Conservation (phyloP, 2,113 vertebrate species). For the Vireo altiloquus region DNA sequence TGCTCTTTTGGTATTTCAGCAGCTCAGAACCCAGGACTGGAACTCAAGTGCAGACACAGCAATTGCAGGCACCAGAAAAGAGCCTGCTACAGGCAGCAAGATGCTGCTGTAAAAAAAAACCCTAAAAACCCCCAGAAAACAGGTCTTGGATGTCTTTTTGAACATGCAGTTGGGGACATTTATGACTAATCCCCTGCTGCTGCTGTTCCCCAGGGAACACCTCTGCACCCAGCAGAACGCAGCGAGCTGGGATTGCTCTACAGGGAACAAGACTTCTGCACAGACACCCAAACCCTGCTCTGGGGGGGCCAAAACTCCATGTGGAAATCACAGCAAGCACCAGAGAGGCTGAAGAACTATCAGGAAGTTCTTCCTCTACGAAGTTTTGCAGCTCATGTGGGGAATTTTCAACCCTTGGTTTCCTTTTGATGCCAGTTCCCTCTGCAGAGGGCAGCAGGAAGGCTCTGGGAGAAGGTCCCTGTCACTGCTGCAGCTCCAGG, state of each 20-base stretch:
- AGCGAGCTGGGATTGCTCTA: neutral
- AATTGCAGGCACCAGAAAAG: neutral
- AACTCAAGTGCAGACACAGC: neutral
- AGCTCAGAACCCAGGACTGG: neutral
- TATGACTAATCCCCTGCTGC: constrained; percentile 2
- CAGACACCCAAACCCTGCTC: neutral
- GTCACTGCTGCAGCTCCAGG: neutral
- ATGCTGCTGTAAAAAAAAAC: neutral
- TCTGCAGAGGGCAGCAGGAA: neutral
- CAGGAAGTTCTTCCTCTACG: neutral
- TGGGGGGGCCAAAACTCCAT: neutral
- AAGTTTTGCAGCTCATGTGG: neutral
- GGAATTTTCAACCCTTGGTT: neutral
- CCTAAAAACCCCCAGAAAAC: neutral
- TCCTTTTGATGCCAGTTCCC: neutral
- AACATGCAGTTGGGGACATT: neutral
- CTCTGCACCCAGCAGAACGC: neutral
- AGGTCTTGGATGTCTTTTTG: neutral
- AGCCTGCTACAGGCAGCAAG: neutral
- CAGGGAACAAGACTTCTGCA: neutral
- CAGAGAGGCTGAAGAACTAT: neutral
- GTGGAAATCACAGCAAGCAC: neutral
- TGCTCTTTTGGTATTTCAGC: neutral
- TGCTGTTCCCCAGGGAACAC: constrained; percentile 9
- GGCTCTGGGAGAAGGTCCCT: neutral